Evolutionary conservation across 2,888 invertebrate genomes (phyloP), one percentile per base, ranked within the genome.

Genomic region (Hemithea aestivaria): DNA sequence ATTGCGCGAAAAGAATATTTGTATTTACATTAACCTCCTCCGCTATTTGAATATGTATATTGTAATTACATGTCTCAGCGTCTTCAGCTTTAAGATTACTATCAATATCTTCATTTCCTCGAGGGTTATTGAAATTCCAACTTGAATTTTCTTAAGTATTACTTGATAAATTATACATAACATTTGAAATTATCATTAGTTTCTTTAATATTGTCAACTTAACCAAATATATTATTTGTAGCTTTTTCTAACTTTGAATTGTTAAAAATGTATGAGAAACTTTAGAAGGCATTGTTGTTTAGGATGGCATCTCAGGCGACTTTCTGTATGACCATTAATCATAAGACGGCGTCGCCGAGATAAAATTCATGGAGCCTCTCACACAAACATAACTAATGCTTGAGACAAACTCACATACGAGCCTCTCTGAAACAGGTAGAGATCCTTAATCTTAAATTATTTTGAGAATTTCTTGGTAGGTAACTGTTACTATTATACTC

Each of bases 281-380:
- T 45, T 46, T 58, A 62, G 56, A 62, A 62, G 56, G 53, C 66
- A 76, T 82, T 80, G 79, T 83, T 71, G 67, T 65, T 71, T 66
- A 64, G 70, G 56, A 60, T 59, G 72, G 71, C 76, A 73, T 75
- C 66, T 67, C 66, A 66, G 57, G 60, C 63, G 66, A 66, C 71
- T 73, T 57, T 71, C 62, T 60, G 73, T 73, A 56, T 51, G 60
- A 57, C 62, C 76, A 87, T 87, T 83, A 78, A 83, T 85, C 84
- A 84, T 82, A 74, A 46, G 73, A 73, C 68, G 48, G 66, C 60
- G 73, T 62, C 64, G 53, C 42, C 34, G 54, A 76, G 80, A 81
- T 78, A 80, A 75, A 76, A 72, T 54, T 70, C 64, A 60, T 60
- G 58, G 62, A 51, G 50, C 55, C 60, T 54, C 62, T 53, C 58